Evolutionary conservation across 2,113 vertebrate species (phyloP).

Genomic region (Urocolius indicus): DNA sequence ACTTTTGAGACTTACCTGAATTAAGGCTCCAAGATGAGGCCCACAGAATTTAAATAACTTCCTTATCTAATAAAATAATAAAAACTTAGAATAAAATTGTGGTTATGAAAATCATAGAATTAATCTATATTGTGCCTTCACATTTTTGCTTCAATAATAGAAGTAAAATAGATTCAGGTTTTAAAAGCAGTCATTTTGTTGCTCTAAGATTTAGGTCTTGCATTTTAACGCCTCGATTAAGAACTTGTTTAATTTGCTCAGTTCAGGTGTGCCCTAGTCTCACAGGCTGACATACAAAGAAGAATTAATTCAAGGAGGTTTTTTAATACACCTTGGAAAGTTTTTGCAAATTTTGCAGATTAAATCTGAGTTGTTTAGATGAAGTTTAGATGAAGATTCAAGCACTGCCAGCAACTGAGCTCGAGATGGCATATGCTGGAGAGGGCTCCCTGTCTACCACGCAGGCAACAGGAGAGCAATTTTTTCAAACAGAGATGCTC

Average conservation of each 20-base stretch:
- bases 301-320: not conserved
- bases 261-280: not conserved
- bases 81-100: constrained; percentile 60
- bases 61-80: constrained; percentile 66
- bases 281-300: not conserved
- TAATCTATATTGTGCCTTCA: constrained; percentile 67
- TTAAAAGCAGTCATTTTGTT: constrained; percentile 67
- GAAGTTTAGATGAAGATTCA: not conserved
- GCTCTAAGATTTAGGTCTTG: constrained; percentile 40
- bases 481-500: not conserved
- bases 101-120: constrained; percentile 58
- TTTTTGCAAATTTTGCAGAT: not conserved
- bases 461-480: not conserved
- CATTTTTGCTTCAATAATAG: constrained; percentile 64
- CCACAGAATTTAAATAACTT: constrained; percentile 56
- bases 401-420: not conserved
- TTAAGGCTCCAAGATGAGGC: constrained; percentile 21
- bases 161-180: constrained; percentile 64
- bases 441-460: not conserved
- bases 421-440: not conserved
- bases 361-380: not conserved
- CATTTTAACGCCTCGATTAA: constrained; percentile 55
- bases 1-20: not conserved
- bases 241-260: constrained; percentile 14
- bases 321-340: not conserved